Evolutionary conservation across 1,140 invertebrate genomes (phyloP).

Genomic region (Ladona fulva): DNA sequence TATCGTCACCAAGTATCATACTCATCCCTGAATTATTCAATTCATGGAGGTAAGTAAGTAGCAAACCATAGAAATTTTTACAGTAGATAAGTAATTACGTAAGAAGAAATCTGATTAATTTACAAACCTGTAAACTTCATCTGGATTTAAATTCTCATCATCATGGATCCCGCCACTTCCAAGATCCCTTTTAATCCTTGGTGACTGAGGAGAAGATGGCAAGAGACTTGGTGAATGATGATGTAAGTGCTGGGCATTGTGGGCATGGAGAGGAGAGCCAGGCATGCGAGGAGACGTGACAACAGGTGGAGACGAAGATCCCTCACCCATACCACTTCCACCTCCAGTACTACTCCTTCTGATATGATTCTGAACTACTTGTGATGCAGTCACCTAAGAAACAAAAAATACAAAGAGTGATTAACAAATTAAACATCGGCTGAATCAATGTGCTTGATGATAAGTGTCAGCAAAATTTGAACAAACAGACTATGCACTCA

Average conservation of each 20-base stretch:
- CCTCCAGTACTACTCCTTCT: conserved; percentile 50
- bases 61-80: too few species aligned
- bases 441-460: too few species aligned
- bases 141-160: conserved; percentile 65
- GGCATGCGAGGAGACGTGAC: conserved; percentile 19
- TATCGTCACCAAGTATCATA: too few species aligned
- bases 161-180: conserved; percentile 32
- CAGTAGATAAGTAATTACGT: too few species aligned
- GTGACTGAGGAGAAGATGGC: background rate
- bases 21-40: too few species aligned
- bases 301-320: conserved; percentile 18
- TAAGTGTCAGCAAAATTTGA: too few species aligned
- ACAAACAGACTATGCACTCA: too few species aligned
- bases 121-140: conserved; percentile 68
- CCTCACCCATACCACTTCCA: conserved; percentile 23
- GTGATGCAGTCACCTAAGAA: conserved; percentile 62
- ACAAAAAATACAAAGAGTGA: too few species aligned
- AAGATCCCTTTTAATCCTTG: conserved; percentile 21
- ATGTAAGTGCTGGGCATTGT: conserved; percentile 11
- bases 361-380: conserved; percentile 74
- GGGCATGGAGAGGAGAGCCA: conserved; percentile 26
- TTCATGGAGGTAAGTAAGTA: too few species aligned
- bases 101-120: conserved; percentile 8
- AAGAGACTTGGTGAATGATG: background rate
- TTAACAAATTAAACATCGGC: too few species aligned